These are phyloP conservation scores for Saccopteryx leptura DNA, from an alignment of 2,113 vertebrate species.

Conservation along the genomic window DNA sequence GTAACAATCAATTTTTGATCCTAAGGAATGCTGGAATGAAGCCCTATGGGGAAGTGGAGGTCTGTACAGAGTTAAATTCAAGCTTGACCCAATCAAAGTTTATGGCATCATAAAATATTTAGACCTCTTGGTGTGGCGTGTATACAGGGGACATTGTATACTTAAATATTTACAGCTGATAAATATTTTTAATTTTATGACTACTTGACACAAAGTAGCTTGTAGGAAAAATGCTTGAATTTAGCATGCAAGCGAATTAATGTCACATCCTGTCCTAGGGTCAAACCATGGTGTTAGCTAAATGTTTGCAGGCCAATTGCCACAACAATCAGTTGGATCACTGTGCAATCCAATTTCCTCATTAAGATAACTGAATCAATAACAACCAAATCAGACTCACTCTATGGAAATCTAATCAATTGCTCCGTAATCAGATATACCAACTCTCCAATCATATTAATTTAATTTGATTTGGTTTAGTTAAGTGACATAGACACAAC, in stretches of 20 bases:
- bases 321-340: constrained; percentile 57
- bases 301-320: constrained; percentile 63
- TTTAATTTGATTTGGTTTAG: constrained; percentile 62
- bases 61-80: constrained; percentile 49
- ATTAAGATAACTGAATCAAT: constrained; percentile 64
- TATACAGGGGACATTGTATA: constrained; percentile 55
- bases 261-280: constrained; percentile 66
- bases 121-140: constrained; percentile 56
- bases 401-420: constrained; percentile 66
- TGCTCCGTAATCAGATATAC: constrained; percentile 58
- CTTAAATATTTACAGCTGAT: constrained; percentile 82
- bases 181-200: constrained; percentile 65
- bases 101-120: constrained; percentile 71
- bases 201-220: constrained; percentile 65
- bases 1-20: constrained; percentile 53
- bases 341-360: constrained; percentile 56
- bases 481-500: constrained; percentile 28
- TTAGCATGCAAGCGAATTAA: constrained; percentile 62
- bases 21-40: constrained; percentile 46
- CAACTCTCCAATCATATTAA: constrained; percentile 65
- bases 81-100: constrained; percentile 61
- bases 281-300: constrained; percentile 49
- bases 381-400: constrained; percentile 52
- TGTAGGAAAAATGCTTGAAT: constrained; percentile 60
- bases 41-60: constrained; percentile 20